Evolutionary conservation across 2,888 invertebrate species (phyloP), one percentile per base, ranked within the genome.

Genomic region (Pyrochroa serraticornis): DNA sequence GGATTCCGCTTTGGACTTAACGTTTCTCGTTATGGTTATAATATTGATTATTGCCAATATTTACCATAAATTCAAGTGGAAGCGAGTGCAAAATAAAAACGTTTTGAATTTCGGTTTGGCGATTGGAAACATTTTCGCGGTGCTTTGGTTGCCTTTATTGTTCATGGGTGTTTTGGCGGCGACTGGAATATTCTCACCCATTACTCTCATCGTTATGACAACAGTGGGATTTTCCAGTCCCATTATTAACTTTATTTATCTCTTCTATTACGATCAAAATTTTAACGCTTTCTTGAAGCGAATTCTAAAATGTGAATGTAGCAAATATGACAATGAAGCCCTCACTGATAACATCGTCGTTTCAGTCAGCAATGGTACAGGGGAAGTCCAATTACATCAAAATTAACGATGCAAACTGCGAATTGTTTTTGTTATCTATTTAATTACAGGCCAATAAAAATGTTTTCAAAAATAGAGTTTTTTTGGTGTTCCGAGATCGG

Each of bases 251-350:
- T 36, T 57, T 13, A 10, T 41, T 35, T 51, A 41, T 12, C 13
- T 51, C 7, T 57, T 31, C 22, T 32, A 12, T 9, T 53, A 32
- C 32, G 62, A 64, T 10, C 49, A 44, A 22, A 49, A 55, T 22
- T 64, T 48, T 34, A 52, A 58, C 9, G 42, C 43, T 9, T 60
- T 57, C 30, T 14, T 62, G 9, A 51, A 34, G 13, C 49, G 54
- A 42, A 34, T 58, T 2, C 51, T 64, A 34, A 49, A 14, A 7
- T 64, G 60, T 41, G 37, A 37, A 36, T 55, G 58, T 30, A 53
- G 41, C 8, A 36, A 53, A 7, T 61, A 60, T 12, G 7, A 22
- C n/a, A 53, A 53, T 10, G 52, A 52, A 10, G 22, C 8, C 22
- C 37, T 46, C 8, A 22, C 22, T 5, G 22, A 22, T 5, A 22